Evolutionary conservation across 1,140 invertebrate species (phyloP), one percentile per base, ranked within the genome.

Genomic region (Drosophila nannoptera): DNA sequence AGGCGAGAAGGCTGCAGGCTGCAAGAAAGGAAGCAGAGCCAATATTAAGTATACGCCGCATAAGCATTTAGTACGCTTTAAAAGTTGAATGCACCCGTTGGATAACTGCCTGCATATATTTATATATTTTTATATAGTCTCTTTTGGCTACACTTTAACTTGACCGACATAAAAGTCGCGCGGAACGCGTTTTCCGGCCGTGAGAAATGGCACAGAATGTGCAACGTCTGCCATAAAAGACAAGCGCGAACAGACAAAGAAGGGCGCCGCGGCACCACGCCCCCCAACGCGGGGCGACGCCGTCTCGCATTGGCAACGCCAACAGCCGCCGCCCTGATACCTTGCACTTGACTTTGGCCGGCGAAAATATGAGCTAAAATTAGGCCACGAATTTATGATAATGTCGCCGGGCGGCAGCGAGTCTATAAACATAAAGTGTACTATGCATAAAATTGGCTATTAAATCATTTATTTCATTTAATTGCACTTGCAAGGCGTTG

Each of bases 321-420:
- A 62, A 68, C 46, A 77, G 50, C 43, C 38, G 45, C 58, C 3
- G 35, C 35, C 35, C 2, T 12, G 60, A 62, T 72, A 78, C 78
- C 80, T 80, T 83, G 80, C 80, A 83, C 80, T 83, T 83, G 80
- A 76, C 69, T 78, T 61, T 43, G 40, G 40, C 40, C 40, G 40
- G 12, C 40, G 4, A 43, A 22, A 43, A 43, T n/a, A 43, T 7
- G 12, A 35, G 53, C 80, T 69, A 84, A 83, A 84, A 84, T 78
- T 82, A 83, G 43, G 33, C 45, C 3, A 11, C 33, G 56, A 72
- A 83, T 81, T 81, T 83, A 81, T 83, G 76, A 76, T 22, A 22
- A 22, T 81, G 60, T 56, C 52, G 65, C 50, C 31, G 62, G 55
- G 36, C 12, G 54, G 9, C 65, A 69, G 36, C 12, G 50, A 14